These are phyloP conservation scores for Antheraea mylitta DNA, from an alignment of 1,140 invertebrate species.

Conservation along the genomic window DNA sequence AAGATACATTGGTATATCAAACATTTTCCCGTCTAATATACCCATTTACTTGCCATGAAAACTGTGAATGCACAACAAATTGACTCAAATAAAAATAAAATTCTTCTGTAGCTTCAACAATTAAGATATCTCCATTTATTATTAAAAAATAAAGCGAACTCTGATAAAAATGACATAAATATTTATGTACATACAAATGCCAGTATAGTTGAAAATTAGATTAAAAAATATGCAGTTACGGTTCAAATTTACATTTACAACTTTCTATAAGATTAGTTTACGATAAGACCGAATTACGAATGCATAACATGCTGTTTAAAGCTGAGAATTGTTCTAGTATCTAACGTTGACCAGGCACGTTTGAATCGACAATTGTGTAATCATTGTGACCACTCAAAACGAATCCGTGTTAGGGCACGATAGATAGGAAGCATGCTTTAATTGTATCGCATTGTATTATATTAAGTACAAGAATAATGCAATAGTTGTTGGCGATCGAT, in stretches of 20 bases:
- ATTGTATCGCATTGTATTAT: not conserved
- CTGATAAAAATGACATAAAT: no score
- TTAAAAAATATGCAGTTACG: no score
- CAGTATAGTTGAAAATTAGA: no score
- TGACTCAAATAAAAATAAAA: no score
- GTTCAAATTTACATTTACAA: not conserved
- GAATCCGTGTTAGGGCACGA: not conserved
- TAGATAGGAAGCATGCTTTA: constrained; percentile 1
- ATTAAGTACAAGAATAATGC: not conserved
- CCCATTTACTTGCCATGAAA: no score
- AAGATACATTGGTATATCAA: no score
- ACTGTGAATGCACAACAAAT: no score
- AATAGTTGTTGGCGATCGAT: not conserved
- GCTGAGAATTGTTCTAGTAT: not conserved
- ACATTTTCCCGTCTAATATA: no score
- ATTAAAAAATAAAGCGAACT: no score
- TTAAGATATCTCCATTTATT: no score
- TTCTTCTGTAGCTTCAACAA: no score
- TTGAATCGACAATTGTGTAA: constrained; percentile 1
- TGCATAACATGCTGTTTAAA: not conserved
- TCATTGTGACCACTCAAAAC: not conserved
- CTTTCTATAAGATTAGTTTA: not conserved
- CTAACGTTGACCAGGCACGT: not conserved
- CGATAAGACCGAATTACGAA: not conserved
- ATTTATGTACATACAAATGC: no score